phyloP scores from a whole-genome alignment of 1,140 invertebrate species.

The Amyelois transitella region DNA sequence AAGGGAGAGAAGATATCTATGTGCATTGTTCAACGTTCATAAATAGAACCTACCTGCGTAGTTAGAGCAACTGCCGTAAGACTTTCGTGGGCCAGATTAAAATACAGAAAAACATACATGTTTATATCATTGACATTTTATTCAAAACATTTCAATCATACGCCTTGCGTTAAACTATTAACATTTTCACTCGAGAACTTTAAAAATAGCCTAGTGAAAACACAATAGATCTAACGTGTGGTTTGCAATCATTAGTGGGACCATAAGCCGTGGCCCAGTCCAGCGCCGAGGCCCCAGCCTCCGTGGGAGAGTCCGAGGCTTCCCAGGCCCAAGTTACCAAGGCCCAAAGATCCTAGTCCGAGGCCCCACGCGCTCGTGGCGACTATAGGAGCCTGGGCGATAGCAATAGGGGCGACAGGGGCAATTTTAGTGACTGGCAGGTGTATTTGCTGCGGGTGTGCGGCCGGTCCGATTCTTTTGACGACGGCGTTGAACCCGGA shows the following conservation, averaged over 20 bases:
- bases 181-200: slow-evolving; percentile 9
- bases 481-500: slow-evolving; percentile 72
- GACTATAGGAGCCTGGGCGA: slow-evolving; percentile 4
- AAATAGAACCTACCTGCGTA: no score
- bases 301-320: slow-evolving; percentile 12
- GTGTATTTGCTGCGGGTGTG: slow-evolving; percentile 45
- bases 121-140: background rate
- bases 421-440: slow-evolving; percentile 13
- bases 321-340: slow-evolving; percentile 5
- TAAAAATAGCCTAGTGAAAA: slow-evolving; percentile 9
- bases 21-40: no score
- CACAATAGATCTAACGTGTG: slow-evolving; percentile 8
- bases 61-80: no score
- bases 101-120: background rate
- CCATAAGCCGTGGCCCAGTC: background rate
- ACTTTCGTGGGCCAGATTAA: no score
- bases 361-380: slow-evolving; percentile 3
- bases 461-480: slow-evolving; percentile 69
- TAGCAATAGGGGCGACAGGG: slow-evolving; percentile 14
- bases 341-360: background rate
- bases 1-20: no score
- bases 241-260: slow-evolving; percentile 1
- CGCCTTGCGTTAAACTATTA: slow-evolving; percentile 4
- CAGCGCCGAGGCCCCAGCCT: slow-evolving; percentile 1
- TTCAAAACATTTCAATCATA: background rate